Evolutionary conservation across 2,888 invertebrate species (phyloP).

Genomic region (Tachina lurida): DNA sequence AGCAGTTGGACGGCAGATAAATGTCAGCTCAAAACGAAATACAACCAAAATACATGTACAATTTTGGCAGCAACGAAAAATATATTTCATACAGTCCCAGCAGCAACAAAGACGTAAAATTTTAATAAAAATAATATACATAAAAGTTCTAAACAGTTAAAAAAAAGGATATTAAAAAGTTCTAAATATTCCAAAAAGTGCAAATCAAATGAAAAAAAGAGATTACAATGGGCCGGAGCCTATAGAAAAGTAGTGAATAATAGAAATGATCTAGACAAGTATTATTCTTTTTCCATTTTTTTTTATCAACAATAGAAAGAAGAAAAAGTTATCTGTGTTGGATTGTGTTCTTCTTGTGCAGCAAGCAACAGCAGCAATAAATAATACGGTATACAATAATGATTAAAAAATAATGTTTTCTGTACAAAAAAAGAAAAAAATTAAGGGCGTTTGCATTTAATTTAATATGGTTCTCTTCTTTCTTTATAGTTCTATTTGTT

Average conservation of each 20-base stretch:
- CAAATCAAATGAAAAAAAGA: not conserved
- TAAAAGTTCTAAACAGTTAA: not conserved
- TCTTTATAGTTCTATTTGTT: not conserved
- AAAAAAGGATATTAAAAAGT: not conserved
- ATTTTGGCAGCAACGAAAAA: slow-evolving; percentile 33
- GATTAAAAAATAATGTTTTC: slow-evolving; percentile 25
- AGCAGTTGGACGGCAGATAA: not conserved
- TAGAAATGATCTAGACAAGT: slow-evolving; percentile 19
- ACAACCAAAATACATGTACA: slow-evolving; percentile 51
- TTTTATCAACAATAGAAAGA: slow-evolving; percentile 49
- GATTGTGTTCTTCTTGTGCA: slow-evolving; percentile 15
- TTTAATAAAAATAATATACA: slow-evolving; percentile 24
- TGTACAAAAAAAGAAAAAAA: slow-evolving; percentile 12
- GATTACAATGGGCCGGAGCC: slow-evolving; percentile 16
- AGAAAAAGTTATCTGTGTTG: slow-evolving; percentile 26
- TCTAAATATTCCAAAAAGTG: not conserved
- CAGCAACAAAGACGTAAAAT: slow-evolving; percentile 52
- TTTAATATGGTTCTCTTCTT: slow-evolving; percentile 13
- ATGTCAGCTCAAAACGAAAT: slow-evolving; percentile 54
- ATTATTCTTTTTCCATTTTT: slow-evolving; percentile 3
- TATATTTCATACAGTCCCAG: slow-evolving; percentile 44
- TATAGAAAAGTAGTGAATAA: slow-evolving; percentile 27
- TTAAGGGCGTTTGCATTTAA: slow-evolving; percentile 63
- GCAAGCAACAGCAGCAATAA: slow-evolving; percentile 37
- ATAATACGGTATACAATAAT: slow-evolving; percentile 56